Base-by-base conservation (phyloP, 2,797 vertebrate genomes). In the Epinephelus coioides region DNA sequence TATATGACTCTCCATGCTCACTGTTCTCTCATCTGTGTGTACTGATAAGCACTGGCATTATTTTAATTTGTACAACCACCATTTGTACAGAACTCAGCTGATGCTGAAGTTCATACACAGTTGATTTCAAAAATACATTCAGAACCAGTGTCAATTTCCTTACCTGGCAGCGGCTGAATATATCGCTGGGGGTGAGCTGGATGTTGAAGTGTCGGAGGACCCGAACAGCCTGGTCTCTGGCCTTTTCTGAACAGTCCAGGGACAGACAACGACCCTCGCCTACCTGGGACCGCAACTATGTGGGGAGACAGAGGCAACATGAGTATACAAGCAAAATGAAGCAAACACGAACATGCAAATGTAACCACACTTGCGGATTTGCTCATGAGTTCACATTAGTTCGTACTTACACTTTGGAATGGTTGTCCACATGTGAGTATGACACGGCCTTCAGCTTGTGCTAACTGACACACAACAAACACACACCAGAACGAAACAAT, bases 161-260 rank as follows among this genome's bases (percentile, higher is more conserved):
- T 91, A 98, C 97, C 97, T 97, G 97, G 88, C 98, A 98, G 83
- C 96, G 96, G 91, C 97, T 98, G 95, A 97, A 98, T 84, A 98
- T 91, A 67, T 97, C 97, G 0, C 84, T 34, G 2, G 81, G 77
- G 19, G 95, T 94, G 51, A 96, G 95, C 4, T 72, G 90, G 70
- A 97, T 81, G 0, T 96, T 95, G 93, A 97, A 97, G 90, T 97
- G 96, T 69, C 78, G 91, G 73, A 98, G 95, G 75, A 98, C 96
- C 4, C 81, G 87, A 23, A 96, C 66, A 0, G 96, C 96, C 84
- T 97, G 97, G 10, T 98, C 96, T 72, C 82, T 93, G 0, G 96
- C 97, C 88, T 95, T 96, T 76, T 97, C 96, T 0, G 96, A 96
- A 81, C 96, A 96, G 90, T 97, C 94, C 30, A 98, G 90, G 1